These are phyloP conservation scores for Mus musculus DNA, from an alignment of 2,113 vertebrate genomes.

Conservation along the genomic window GRCm39 chr16:89662501-89663000, in stretches of 20 bases:
- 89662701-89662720: background rate
- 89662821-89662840: accelerated
- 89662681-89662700: background rate
- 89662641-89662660: background rate
- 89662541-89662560: too few relatives aligned
- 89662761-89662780: background rate
- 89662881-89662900: background rate
- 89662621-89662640: background rate
- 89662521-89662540: background rate
- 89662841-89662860: background rate
- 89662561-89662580: background rate
- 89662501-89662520: background rate
- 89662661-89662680: background rate
- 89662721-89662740: background rate
- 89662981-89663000: background rate
- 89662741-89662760: background rate
- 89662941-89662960: background rate
- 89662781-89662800: background rate
- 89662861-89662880: accelerated
- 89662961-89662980: background rate
- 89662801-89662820: too few relatives aligned
- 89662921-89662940: background rate
- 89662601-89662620: background rate
- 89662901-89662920: conserved; percentile 20
- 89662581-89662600: background rate